phyloP scores from a whole-genome alignment of 1,140 invertebrate genomes.

The Pygmarrhopalites habei region DNA sequence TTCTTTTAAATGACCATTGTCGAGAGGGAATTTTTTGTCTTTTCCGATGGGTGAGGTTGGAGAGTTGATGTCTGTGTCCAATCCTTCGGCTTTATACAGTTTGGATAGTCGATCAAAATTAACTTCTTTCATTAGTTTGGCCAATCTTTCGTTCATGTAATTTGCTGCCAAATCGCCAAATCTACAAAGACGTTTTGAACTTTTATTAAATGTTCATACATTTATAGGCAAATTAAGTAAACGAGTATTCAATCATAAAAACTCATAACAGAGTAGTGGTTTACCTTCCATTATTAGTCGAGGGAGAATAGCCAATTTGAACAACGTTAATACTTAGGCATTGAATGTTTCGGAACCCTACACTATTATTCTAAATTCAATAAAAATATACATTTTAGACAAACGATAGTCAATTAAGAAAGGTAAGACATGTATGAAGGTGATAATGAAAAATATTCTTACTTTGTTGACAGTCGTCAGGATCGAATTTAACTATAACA shows the following conservation, averaged over 20 bases:
- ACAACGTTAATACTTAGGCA: slow-evolving; percentile 32
- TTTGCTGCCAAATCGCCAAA: slow-evolving; percentile 35
- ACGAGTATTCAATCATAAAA: too few species aligned
- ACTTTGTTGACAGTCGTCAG: slow-evolving; percentile 35
- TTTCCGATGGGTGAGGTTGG: slow-evolving; percentile 1
- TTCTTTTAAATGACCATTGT: neutral
- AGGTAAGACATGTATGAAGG: too few species aligned
- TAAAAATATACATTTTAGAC: too few species aligned
- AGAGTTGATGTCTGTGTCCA: slow-evolving; percentile 8
- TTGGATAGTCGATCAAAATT: slow-evolving; percentile 28
- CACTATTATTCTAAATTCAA: slow-evolving; percentile 35
- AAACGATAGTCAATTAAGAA: too few species aligned
- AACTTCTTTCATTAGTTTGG: slow-evolving; percentile 25
- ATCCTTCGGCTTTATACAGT: slow-evolving; percentile 28
- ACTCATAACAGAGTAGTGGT: too few species aligned
- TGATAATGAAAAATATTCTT: too few species aligned
- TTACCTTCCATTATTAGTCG: neutral
- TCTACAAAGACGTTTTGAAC: too few species aligned
- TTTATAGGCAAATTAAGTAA: too few species aligned
- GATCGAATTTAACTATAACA: slow-evolving; percentile 29
- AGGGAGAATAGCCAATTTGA: slow-evolving; percentile 26
- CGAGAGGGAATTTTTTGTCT: neutral
- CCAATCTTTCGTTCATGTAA: slow-evolving; percentile 33
- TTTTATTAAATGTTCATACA: too few species aligned
- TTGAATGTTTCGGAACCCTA: slow-evolving; percentile 33